Evolutionary conservation across 64 coral and sea anemone genomes (phyloP), one percentile per base, ranked within the genome.

Genomic region (Porites lutea): DNA sequence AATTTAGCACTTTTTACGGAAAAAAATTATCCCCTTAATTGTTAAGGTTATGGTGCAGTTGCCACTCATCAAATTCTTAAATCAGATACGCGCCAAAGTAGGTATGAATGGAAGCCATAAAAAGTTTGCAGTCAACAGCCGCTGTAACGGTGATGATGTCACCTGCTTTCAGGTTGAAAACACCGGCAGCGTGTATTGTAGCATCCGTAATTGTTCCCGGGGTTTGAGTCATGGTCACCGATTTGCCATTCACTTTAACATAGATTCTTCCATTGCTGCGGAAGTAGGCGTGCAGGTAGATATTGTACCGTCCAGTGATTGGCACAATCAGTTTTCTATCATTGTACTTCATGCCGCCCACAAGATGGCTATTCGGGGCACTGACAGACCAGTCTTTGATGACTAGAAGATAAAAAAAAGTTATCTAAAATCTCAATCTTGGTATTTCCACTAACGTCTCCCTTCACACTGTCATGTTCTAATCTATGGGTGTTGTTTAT

Each of bases 11-110:
- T 57, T 9, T 57, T 57, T 5, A 37, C 27, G 12, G 7, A 57
- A 3, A 12, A 4, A 57, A 9, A 9, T 57, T 9, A 57, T 12
- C 16, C 62, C 6, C 1, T 65, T 13, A 65, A 65, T 65, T 65
- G 4, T 16, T 18, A 4, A 65, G 13, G 13, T 65, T 19, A 65
- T 65, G 62, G 62, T 18, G 62, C 62, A 65, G 62, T 19, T 65
- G 13, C 14, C 13, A 65, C 14, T 65, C 27, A 37, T 37, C 27
- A 37, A 37, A 37, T 37, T 37, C 27, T 37, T 37, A 78, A 57
- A 78, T 78, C 49, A 58, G n/a, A 55, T 12, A 58, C 2, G 75
- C 52, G 9, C 75, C 75, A 55, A 78, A 76, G 73, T 76, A 76
- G 19, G 13, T 18, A 16, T n/a, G 46, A 50, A 2, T 0, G 16